A percentile compares a stretch with the other conserved stretches of the same genome.
Evolutionary conservation across 1,140 invertebrate species (phyloP).

Genomic region (Himalopsyche phryganea): DNA sequence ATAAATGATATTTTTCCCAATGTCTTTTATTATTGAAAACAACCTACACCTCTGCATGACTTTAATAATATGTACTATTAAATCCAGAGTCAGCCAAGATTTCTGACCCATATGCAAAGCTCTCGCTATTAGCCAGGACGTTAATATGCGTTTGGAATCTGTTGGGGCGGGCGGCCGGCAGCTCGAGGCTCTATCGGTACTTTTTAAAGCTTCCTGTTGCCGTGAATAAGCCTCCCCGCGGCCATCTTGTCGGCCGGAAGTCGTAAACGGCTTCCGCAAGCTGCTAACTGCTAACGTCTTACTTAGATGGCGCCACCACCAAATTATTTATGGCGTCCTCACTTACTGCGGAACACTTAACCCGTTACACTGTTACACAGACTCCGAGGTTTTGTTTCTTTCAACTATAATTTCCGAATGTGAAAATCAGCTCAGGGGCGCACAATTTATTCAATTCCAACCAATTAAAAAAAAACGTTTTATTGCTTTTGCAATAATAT

Average conservation of each 20-base stretch:
- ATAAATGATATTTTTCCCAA: too few relatives aligned
- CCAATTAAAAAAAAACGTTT: too few relatives aligned
- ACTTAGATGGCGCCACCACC: conserved; percentile 23
- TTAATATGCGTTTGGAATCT: not conserved
- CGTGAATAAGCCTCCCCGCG: conserved; percentile 20
- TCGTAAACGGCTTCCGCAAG: conserved; percentile 32
- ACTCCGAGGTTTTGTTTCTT: too few relatives aligned
- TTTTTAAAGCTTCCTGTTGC: conserved; percentile 26
- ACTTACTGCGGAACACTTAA: conserved; percentile 14
- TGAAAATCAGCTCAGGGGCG: too few relatives aligned
- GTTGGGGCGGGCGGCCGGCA: conserved; percentile 2
- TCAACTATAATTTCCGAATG: too few relatives aligned
- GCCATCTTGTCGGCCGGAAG: conserved; percentile 33
- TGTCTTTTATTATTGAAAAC: too few relatives aligned
- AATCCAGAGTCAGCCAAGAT: too few relatives aligned
- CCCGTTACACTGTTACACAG: not conserved
- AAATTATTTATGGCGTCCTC: conserved; percentile 25
- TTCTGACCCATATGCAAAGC: too few relatives aligned
- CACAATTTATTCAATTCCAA: too few relatives aligned
- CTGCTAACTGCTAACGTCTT: conserved; percentile 34
- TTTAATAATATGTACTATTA: too few relatives aligned
- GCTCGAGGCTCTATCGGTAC: conserved; percentile 1
- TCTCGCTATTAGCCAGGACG: too few relatives aligned
- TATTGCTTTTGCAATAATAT: too few relatives aligned
- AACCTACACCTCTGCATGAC: not conserved